Base-by-base conservation (phyloP, 2,113 vertebrate species). In the Oncorhynchus mykiss region DNA sequence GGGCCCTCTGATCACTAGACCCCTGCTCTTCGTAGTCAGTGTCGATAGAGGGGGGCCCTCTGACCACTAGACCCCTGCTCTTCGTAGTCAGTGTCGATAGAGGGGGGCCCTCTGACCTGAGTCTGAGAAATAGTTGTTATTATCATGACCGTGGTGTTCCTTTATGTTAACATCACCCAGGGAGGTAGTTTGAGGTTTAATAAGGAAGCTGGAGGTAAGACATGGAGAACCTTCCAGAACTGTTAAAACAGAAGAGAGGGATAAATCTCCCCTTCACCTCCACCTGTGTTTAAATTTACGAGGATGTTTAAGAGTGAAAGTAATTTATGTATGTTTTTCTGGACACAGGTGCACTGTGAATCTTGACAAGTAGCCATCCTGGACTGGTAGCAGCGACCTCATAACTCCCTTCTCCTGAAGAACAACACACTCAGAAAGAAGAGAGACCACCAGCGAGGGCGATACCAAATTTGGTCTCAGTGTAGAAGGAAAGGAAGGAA, bases 381-480 rank as follows among this genome's bases (percentile, higher is more conserved):
- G 51, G 13, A 57, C 39, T 39, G 39, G 8, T 39, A 39, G 39
- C 16, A 57, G 18, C 51, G 5, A 5, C 51, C 5, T 20, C 51
- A 57, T 18, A 20, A 18, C 18, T 4, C 59, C 59, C 59, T 2
- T n/a, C 59, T 4, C 16, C 59, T 22, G 59, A 60, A 65, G 27
- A 65, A 73, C 18, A 73, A 67, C 29, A 80, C 77, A 82, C 84
- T 77, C 84, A 84, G 81, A 78, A 89, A 82, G 90, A 86, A 90
- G 88, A 84, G 78, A 83, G 80, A 91, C 90, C 89, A 91, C 89
- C 92, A 89, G 82, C 79, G 84, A 89, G 86, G 87, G 72, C 69
- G 83, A 84, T 90, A 88, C 90, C 89, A 90, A 88, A 90, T 90
- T 89, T 91, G 88, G 89, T 82, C 80, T 80, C 79, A 86, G 79